Evolutionary conservation across 2,113 vertebrate genomes (phyloP), one percentile per base, ranked within the genome.

Genomic region (Neomonachus schauinslandi): DNA sequence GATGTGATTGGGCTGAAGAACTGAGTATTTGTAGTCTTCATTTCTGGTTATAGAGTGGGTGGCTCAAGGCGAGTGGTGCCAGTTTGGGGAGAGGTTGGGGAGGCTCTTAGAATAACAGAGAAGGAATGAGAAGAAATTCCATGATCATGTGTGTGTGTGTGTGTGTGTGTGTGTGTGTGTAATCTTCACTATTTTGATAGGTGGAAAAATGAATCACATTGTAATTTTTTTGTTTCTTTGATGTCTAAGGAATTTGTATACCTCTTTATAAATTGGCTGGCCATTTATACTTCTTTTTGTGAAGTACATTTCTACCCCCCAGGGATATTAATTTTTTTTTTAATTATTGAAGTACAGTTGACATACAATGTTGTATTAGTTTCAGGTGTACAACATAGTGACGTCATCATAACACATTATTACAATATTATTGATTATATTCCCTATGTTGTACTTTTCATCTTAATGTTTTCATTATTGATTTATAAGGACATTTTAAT

Each of bases 171-270:
- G 59, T 49, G 24, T 61, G 51, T 63, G n/a, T 15, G 14, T 82
- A 39, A 69, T 3, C 31, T 79, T 93, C 14, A 42, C 63, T 83
- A 55, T 76, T 95, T 96, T 95, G 76, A 83, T 85, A 86, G 82
- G 39, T 83, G 22, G 33, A 55, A 90, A 94, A 95, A 90, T 51
- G 15, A 92, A 72, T 71, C 65, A 86, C 36, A 12, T 21, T 59
- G 16, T 86, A 77, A 63, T 77, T 77, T 95, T 91, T 67, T 51
- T 67, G n/a, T 97, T 95, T 91, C 31, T 95, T 57, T 88, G 67
- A 91, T 55, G 42, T 33, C 76, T 80, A 84, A 84, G 79, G 39
- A 88, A 46, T 61, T 69, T 81, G n/a, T 42, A 42, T 69, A 49
- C 12, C 2, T 93, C 57, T 65, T 89, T 83, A 67, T 95, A 61